Conservation (phyloP, 2,888 invertebrate species). For the Lymantria dispar region DNA sequence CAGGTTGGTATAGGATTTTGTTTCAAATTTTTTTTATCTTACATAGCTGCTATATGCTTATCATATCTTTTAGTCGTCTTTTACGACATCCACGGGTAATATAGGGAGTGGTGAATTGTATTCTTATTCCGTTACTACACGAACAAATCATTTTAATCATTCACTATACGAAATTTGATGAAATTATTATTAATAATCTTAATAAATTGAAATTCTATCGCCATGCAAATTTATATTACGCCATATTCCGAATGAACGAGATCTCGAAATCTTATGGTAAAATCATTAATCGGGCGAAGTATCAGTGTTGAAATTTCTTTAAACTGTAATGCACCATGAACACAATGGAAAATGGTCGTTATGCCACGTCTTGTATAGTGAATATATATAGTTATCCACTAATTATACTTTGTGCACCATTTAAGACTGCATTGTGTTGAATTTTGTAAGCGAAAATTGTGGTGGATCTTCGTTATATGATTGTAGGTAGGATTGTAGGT, state of each 20-base stretch:
- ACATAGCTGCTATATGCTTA: too few species aligned
- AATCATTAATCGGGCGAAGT: conserved; percentile 73
- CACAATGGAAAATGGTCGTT: conserved; percentile 52
- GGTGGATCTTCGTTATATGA: background rate
- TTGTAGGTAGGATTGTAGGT: too few species aligned
- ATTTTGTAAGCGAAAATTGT: conserved; percentile 21
- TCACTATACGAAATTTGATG: background rate
- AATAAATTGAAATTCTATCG: conserved; percentile 3
- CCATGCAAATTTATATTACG: conserved; percentile 22
- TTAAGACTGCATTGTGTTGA: conserved; percentile 32
- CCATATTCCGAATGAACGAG: conserved; percentile 38
- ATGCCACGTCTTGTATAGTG: conserved; percentile 35
- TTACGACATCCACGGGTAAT: too few species aligned
- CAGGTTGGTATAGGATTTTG: too few species aligned
- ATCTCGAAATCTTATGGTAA: conserved; percentile 66
- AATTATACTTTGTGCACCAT: conserved; percentile 59
- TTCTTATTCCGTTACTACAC: too few species aligned
- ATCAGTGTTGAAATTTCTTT: conserved; percentile 48
- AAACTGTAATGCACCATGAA: conserved; percentile 57
- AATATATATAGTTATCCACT: conserved; percentile 41
- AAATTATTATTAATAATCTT: background rate
- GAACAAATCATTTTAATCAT: too few species aligned
- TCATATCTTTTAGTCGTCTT: too few species aligned
- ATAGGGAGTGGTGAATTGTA: too few species aligned
- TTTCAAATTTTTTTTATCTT: too few species aligned